phyloP scores from a whole-genome alignment of 2,113 vertebrate genomes.

The Furnarius figulus region DNA sequence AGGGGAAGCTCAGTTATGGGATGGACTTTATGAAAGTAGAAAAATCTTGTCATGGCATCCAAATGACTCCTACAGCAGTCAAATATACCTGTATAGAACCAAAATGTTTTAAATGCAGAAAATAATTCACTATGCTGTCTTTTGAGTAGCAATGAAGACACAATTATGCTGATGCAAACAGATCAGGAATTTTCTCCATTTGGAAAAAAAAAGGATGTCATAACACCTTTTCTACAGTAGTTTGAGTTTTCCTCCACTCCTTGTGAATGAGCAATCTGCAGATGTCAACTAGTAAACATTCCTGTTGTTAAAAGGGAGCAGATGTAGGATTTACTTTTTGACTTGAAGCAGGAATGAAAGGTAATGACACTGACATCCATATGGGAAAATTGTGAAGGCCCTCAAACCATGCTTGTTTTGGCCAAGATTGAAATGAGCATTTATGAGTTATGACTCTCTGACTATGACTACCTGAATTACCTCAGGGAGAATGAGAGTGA shows the following conservation, averaged over 20 bases:
- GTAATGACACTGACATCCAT: not conserved
- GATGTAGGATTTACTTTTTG: not conserved
- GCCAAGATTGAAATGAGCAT: not conserved
- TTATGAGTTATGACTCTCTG: not conserved
- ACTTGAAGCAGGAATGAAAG: not conserved
- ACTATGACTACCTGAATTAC: not conserved
- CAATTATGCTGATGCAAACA: not conserved
- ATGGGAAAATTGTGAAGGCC: not conserved
- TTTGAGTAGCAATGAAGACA: not conserved
- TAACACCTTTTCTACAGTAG: not conserved
- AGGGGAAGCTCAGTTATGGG: not conserved
- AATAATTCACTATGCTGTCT: not conserved
- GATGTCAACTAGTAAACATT: not conserved
- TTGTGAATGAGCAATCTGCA: not conserved
- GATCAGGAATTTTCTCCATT: not conserved
- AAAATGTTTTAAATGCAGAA: not conserved
- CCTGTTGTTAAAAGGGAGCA: not conserved
- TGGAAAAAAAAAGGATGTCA: not conserved
- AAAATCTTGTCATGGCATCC: not conserved
- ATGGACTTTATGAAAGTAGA: not conserved
- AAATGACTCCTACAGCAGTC: not conserved
- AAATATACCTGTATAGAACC: not conserved
- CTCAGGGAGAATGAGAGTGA: not conserved
- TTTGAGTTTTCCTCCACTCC: not conserved
- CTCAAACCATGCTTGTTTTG: not conserved